phyloP scores from a whole-genome alignment of 2,888 invertebrate species.

The Byasa hedistus region DNA sequence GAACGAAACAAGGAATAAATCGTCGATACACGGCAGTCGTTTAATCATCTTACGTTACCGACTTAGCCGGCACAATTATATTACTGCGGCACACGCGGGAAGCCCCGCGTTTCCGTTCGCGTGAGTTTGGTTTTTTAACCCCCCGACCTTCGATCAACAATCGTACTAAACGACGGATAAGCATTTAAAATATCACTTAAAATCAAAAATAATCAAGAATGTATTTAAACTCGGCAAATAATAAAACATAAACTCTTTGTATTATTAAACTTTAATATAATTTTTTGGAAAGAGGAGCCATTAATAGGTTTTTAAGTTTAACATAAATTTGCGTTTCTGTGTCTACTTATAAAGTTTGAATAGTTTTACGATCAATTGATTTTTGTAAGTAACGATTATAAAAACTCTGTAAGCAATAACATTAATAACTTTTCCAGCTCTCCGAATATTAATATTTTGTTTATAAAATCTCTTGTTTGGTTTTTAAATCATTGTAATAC shows the following conservation, averaged over 20 bases:
- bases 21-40: slow-evolving; percentile 3
- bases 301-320: no score
- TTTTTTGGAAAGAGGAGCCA: no score
- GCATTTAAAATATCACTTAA: not conserved
- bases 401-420: not conserved
- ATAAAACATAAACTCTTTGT: not conserved
- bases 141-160: slow-evolving; percentile 2
- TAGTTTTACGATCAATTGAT: no score
- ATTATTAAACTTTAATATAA: not conserved
- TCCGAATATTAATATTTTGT: not conserved
- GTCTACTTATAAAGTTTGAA: no score
- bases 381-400: no score
- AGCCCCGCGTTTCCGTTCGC: slow-evolving; percentile 1
- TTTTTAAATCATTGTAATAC: not conserved
- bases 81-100: slow-evolving; percentile 11
- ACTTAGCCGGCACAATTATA: slow-evolving; percentile 15
- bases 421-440: not conserved
- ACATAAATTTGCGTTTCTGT: no score
- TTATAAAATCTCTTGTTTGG: not conserved
- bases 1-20: not conserved
- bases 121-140: slow-evolving; percentile 1
- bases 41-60: slow-evolving; percentile 17
- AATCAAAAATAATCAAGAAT: not conserved
- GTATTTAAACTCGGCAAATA: not conserved
- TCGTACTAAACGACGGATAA: not conserved